Evolutionary conservation across 2,797 vertebrate genomes (phyloP).

Genomic region (Cuniculus paca): DNA sequence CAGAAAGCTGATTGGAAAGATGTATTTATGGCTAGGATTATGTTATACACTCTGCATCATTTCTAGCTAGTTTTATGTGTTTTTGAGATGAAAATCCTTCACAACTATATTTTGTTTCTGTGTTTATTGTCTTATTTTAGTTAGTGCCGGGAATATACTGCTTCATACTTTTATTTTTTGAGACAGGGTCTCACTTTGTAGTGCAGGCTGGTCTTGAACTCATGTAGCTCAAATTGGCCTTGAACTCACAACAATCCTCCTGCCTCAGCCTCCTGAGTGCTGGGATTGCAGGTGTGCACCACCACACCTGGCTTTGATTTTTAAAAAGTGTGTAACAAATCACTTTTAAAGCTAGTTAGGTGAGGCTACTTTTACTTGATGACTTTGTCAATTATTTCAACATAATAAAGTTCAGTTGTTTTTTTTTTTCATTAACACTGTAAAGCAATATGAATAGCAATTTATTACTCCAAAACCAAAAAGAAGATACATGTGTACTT

Average conservation of each 20-base stretch:
- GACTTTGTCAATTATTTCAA: background rate
- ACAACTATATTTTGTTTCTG: background rate
- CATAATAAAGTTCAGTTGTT: slow-evolving; percentile 43
- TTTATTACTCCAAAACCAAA: background rate
- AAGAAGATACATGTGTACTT: background rate
- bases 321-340: background rate
- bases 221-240: background rate
- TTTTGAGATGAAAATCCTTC: slow-evolving; percentile 50
- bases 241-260: background rate
- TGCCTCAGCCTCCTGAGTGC: background rate
- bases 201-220: background rate
- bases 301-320: background rate
- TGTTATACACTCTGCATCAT: slow-evolving; percentile 5
- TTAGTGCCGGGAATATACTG: background rate
- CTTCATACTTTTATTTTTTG: background rate
- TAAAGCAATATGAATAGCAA: background rate
- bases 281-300: background rate
- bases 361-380: slow-evolving; percentile 32
- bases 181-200: background rate
- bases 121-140: slow-evolving; percentile 14
- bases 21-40: background rate
- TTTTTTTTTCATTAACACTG: background rate
- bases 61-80: background rate
- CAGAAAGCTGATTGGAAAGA: background rate
- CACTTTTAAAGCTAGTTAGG: slow-evolving; percentile 7